phyloP scores from a whole-genome alignment of 2,797 vertebrate genomes.

The Phoeniculus purpureus region DNA sequence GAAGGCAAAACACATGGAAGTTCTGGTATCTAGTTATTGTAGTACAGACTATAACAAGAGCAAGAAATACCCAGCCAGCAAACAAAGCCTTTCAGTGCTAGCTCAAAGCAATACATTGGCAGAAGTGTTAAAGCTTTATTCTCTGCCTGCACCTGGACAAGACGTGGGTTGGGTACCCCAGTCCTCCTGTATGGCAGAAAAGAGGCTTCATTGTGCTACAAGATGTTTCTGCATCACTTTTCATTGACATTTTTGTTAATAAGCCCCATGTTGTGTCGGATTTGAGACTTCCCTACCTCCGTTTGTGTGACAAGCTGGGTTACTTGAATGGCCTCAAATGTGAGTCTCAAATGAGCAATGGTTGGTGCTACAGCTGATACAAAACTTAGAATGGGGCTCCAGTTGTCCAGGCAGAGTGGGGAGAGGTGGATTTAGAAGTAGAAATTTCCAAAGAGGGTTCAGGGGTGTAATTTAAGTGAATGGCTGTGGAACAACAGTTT shows the following conservation, averaged over 20 bases:
- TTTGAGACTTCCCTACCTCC: neutral
- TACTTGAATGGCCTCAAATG: neutral
- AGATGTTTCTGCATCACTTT: neutral
- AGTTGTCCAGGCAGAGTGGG: neutral
- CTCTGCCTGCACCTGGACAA: rapidly evolving
- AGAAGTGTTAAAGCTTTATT: neutral
- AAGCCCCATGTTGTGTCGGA: neutral
- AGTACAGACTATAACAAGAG: neutral
- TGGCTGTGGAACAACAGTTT: neutral
- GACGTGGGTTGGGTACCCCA: neutral
- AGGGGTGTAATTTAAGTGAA: neutral
- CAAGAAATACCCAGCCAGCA: neutral
- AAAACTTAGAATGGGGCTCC: neutral
- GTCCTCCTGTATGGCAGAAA: neutral
- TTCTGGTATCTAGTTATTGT: neutral
- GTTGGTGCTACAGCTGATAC: neutral
- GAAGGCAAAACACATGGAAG: neutral
- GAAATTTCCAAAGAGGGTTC: neutral
- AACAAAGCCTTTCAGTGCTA: neutral
- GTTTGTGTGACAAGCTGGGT: neutral
- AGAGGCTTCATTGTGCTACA: rapidly evolving
- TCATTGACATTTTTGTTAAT: neutral
- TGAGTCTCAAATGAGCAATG: neutral
- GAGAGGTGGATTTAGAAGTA: neutral
- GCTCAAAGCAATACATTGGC: rapidly evolving